Evolutionary conservation across 2,888 invertebrate species (phyloP).

Genomic region (Baccha elongata): DNA sequence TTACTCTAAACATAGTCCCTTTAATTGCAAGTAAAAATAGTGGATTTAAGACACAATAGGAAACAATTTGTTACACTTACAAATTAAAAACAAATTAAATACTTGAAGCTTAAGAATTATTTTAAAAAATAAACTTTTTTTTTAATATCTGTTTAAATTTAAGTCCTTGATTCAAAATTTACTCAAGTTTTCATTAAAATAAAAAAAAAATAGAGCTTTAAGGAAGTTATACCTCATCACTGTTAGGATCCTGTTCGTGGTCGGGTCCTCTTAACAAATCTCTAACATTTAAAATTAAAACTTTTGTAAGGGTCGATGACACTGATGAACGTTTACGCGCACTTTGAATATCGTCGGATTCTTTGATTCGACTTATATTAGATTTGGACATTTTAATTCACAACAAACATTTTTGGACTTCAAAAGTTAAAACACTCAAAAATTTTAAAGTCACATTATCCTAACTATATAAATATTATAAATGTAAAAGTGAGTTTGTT

Average conservation of each 20-base stretch:
- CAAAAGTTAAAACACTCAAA: background rate
- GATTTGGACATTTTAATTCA: conserved; percentile 37
- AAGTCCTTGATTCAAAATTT: no score
- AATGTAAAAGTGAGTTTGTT: no score
- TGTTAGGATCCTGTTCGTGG: conserved; percentile 71
- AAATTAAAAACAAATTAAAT: no score
- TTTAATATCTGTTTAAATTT: no score
- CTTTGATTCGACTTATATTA: conserved; percentile 5
- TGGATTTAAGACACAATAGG: no score
- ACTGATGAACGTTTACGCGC: conserved; percentile 80
- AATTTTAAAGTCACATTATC: background rate
- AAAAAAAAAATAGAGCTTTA: conserved; percentile 1
- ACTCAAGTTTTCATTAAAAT: background rate
- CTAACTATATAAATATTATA: background rate
- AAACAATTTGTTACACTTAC: no score
- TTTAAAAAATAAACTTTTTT: no score
- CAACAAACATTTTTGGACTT: background rate
- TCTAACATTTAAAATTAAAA: conserved; percentile 81
- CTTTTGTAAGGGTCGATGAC: conserved; percentile 81
- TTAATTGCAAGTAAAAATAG: no score
- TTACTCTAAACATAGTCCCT: no score
- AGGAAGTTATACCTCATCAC: conserved; percentile 48
- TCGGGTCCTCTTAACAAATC: conserved; percentile 79
- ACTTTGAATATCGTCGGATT: conserved; percentile 44
- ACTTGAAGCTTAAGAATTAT: no score